Evolutionary conservation across 2,113 vertebrate species (phyloP).

Genomic region (Pachyramphus minor): DNA sequence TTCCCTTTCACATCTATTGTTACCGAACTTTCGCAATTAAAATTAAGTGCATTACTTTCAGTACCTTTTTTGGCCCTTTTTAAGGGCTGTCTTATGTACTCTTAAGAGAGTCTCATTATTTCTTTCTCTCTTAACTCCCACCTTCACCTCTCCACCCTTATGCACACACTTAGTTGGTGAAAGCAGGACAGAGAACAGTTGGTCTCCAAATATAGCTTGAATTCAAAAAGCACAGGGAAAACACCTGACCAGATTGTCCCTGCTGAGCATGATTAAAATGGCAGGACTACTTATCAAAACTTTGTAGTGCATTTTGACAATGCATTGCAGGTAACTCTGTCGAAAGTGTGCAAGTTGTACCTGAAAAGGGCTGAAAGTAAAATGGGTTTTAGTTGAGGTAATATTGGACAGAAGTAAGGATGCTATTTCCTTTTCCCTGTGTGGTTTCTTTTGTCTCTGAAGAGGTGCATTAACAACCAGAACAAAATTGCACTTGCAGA

Average conservation of each 20-base stretch:
- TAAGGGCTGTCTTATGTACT: not conserved
- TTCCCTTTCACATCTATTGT: not conserved
- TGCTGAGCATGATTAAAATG: not conserved
- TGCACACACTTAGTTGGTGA: not conserved
- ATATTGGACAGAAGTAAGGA: not conserved
- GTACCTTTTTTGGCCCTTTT: not conserved
- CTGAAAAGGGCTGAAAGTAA: not conserved
- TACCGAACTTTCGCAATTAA: not conserved
- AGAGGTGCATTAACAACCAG: not conserved
- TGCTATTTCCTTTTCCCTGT: not conserved
- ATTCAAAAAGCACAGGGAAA: not conserved
- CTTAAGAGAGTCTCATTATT: not conserved
- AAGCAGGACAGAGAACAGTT: not conserved
- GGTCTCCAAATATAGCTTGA: constrained; percentile 7
- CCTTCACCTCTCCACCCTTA: not conserved
- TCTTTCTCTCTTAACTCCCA: not conserved
- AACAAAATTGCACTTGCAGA: not conserved
- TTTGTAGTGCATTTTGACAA: not conserved
- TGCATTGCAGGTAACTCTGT: not conserved
- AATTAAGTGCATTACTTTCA: not conserved
- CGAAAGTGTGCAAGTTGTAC: accelerated
- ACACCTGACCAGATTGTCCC: not conserved
- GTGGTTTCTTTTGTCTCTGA: not conserved
- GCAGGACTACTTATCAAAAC: not conserved
- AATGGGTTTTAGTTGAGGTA: not conserved